These are phyloP conservation scores for Alethe castanea DNA, from an alignment of 2,113 vertebrate genomes.

Conservation along the genomic window DNA sequence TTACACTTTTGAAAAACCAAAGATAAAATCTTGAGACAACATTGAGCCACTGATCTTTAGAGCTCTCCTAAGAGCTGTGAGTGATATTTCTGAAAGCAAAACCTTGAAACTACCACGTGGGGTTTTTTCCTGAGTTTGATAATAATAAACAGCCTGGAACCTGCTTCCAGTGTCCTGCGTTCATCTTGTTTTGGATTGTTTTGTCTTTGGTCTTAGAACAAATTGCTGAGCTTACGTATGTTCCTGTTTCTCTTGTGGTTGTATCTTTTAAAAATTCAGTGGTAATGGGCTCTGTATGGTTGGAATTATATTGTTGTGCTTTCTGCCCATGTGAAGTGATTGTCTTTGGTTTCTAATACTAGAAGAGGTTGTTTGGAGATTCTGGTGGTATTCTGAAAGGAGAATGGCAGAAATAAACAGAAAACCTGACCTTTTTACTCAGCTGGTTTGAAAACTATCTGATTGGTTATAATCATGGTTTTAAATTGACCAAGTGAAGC, in stretches of 20 bases:
- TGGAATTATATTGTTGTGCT: not conserved
- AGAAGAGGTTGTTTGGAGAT: not conserved
- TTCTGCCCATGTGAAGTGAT: not conserved
- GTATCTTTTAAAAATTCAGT: not conserved
- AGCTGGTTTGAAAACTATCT: not conserved
- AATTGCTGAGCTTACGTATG: accelerated
- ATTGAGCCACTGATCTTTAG: not conserved
- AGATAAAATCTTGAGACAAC: not conserved
- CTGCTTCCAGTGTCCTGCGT: not conserved
- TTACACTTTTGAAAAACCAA: not conserved
- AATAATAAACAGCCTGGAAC: not conserved
- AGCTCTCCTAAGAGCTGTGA: not conserved
- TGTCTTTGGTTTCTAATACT: not conserved
- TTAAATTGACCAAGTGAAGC: not conserved
- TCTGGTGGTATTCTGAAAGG: not conserved
- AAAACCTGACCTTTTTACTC: not conserved
- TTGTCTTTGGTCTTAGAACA: not conserved
- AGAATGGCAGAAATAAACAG: not conserved
- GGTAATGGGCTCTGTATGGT: not conserved
- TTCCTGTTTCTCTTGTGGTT: not conserved
- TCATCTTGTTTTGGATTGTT: not conserved
- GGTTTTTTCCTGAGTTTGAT: not conserved
- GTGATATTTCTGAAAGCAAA: not conserved
- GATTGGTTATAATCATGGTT: not conserved
- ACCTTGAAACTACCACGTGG: accelerated